phyloP scores from a whole-genome alignment of 2,888 invertebrate species.

The Eudemis profundana region DNA sequence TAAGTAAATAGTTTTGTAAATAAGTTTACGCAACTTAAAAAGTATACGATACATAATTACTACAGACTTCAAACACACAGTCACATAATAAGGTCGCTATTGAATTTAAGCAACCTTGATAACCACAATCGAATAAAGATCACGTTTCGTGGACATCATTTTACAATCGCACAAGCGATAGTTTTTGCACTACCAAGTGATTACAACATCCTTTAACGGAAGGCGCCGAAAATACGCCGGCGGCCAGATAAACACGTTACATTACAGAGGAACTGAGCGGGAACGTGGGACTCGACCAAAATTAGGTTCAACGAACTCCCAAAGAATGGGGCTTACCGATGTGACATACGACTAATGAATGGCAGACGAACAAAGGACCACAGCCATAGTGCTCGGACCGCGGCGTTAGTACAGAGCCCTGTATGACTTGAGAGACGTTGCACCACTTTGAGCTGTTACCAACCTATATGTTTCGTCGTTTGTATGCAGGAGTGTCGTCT shows the following conservation, averaged over 20 bases:
- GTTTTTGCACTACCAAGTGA: conserved; percentile 34
- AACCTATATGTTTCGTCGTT: conserved; percentile 3
- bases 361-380: conserved; percentile 75
- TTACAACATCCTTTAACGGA: conserved; percentile 59
- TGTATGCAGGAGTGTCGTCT: conserved; percentile 14
- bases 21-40: conserved; percentile 43
- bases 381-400: conserved; percentile 57
- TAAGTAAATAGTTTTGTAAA: conserved; percentile 46
- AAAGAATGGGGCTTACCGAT: conserved; percentile 75
- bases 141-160: conserved; percentile 15
- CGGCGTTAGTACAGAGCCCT: conserved; percentile 59
- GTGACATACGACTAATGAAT: conserved; percentile 81
- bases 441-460: conserved; percentile 34
- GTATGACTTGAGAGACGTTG: conserved; percentile 54
- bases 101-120: neutral
- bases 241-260: conserved; percentile 74
- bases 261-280: conserved; percentile 49
- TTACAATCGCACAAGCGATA: conserved; percentile 10
- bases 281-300: conserved; percentile 72
- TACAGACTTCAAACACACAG: neutral
- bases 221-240: conserved; percentile 59
- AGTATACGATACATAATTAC: neutral
- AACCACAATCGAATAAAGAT: conserved; percentile 2
- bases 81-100: neutral
- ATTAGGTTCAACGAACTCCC: conserved; percentile 73